Percentiles rank a stretch among this genome's conserved stretches.
Evolutionary conservation across 2,888 invertebrate species (phyloP).

Genomic region (Mimumesa dahlbomi): DNA sequence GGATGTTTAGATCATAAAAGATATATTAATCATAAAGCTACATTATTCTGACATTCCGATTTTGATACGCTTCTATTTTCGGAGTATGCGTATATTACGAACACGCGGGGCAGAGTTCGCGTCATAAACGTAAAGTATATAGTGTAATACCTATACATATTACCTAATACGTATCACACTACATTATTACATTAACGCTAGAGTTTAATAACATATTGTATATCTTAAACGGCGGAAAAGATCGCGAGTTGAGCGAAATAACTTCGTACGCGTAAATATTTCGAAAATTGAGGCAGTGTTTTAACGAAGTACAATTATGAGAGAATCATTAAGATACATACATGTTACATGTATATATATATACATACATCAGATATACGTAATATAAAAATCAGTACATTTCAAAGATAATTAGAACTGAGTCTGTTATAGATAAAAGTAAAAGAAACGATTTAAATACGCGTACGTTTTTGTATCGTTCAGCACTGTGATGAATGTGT

Average conservation of each 20-base stretch:
- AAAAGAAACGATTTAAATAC: no score
- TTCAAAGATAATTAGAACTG: no score
- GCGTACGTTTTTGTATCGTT: constrained; percentile 6
- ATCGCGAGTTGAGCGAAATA: constrained; percentile 12
- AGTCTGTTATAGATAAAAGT: no score
- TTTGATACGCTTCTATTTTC: constrained; percentile 32
- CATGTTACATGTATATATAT: no score
- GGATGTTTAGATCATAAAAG: neutral
- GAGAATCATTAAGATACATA: no score
- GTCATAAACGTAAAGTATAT: constrained; percentile 16
- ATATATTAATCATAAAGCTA: constrained; percentile 17
- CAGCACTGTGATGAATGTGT: neutral
- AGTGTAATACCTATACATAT: constrained; percentile 35
- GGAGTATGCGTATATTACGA: constrained; percentile 16
- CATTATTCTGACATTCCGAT: constrained; percentile 42
- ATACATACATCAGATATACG: no score
- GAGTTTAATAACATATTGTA: constrained; percentile 19
- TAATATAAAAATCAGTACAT: no score
- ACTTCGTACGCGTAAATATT: constrained; percentile 14
- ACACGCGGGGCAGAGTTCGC: neutral
- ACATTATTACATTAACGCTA: constrained; percentile 24
- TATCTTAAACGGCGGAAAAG: constrained; percentile 12
- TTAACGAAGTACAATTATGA: no score
- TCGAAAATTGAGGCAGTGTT: no score
- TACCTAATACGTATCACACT: constrained; percentile 36